Evolutionary conservation across 2,888 invertebrate genomes (phyloP).

Genomic region (Neoscelio sp.): DNA sequence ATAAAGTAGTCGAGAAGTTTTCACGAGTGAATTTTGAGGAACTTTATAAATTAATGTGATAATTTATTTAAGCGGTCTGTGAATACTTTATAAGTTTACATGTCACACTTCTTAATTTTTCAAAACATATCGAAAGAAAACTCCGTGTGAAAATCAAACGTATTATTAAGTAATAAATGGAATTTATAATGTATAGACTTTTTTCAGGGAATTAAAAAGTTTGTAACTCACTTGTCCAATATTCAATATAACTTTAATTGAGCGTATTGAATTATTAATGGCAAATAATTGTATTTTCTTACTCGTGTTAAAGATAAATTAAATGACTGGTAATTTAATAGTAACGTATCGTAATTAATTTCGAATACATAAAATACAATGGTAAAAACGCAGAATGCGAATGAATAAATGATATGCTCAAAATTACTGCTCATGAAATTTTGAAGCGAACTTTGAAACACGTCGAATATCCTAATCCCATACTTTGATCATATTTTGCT

Average conservation of each 20-base stretch:
- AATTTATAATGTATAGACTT: conserved; percentile 35
- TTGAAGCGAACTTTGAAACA: conserved; percentile 48
- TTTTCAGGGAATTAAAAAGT: conserved; percentile 31
- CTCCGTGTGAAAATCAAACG: conserved; percentile 50
- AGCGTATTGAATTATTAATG: too few relatives aligned
- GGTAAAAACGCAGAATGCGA: too few relatives aligned
- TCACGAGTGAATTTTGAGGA: conserved; percentile 1
- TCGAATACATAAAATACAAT: too few relatives aligned
- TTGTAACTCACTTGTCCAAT: conserved; percentile 46
- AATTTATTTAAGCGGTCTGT: conserved; percentile 15
- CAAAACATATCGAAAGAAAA: conserved; percentile 41
- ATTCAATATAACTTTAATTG: conserved; percentile 51
- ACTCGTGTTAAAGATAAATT: too few relatives aligned
- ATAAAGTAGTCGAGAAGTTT: conserved; percentile 24
- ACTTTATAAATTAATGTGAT: conserved; percentile 36
- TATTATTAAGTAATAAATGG: conserved; percentile 41
- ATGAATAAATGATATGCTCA: conserved; percentile 45
- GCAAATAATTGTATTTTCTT: too few relatives aligned
- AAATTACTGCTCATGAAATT: conserved; percentile 59
- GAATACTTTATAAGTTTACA: conserved; percentile 34
- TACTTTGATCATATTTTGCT: conserved; percentile 64
- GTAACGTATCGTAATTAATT: neutral
- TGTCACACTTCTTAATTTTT: conserved; percentile 55
- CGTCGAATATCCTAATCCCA: conserved; percentile 54
- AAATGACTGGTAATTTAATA: too few relatives aligned